Evolutionary conservation across 2,888 invertebrate genomes (phyloP), one percentile per base, ranked within the genome.

Genomic region (Luperina testacea): DNA sequence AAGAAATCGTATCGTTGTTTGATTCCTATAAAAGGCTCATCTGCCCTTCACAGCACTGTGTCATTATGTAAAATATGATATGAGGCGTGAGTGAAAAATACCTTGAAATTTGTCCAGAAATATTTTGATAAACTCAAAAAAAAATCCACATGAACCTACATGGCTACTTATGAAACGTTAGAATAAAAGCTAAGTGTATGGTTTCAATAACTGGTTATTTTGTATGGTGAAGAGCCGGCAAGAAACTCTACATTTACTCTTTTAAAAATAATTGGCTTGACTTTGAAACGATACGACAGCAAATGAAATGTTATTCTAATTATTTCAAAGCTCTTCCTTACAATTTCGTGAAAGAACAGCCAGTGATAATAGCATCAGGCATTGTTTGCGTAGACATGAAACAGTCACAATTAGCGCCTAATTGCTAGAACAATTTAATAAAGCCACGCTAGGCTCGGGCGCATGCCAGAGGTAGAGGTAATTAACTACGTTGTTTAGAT

Each of bases 361-460:
- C 67, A 24, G 72, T 65, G 70, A 59, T 70, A 77, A 67, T 70
- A 79, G 74, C 63, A 48, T 53, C 61, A 13, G 27, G 27, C 72
- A 65, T 67, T 74, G 68, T 77, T 78, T 76, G 78, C 51, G 78
- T 48, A 79, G 75, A 78, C 78, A 72, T 65, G 74, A 68, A 81
- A 73, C 82, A 59, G 82, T 69, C 67, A 72, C 67, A 75, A 74
- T 83, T 75, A 76, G 75, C 67, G 67, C 42, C 67, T 84, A 86
- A 84, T 87, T 80, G 80, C 71, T 69, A 51, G 67, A 86, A 81
- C 79, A 75, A 79, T 87, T 84, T 87, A 86, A 87, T 87, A 84
- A 81, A 84, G 81, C 79, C 83, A 79, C 78, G 78, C 71, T 78
- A 83, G 64, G 65, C 53, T 9, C 57, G 17, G 17, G 57, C 71